These are phyloP conservation scores for Petromus typicus DNA, from an alignment of 2,113 vertebrate species.

Conservation along the genomic window DNA sequence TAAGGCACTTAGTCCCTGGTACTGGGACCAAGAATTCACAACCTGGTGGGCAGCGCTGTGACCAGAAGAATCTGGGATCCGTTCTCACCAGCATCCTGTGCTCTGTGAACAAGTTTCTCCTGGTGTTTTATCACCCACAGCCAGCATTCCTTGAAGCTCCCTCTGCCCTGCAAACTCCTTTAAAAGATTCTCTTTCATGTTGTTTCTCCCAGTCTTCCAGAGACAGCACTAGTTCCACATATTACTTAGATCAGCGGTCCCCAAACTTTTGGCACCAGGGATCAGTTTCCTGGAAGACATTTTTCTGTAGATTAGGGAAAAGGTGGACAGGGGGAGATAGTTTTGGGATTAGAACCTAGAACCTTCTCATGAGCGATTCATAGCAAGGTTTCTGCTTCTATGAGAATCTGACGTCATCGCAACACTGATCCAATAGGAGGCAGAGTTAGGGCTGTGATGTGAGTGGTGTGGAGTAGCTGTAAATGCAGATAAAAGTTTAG, in stretches of 20 bases:
- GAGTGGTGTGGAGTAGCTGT: background rate
- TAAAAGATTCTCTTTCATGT: background rate
- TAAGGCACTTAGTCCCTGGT: background rate
- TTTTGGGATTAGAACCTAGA: background rate
- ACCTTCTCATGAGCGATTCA: background rate
- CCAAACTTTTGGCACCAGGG: background rate
- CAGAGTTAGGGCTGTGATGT: background rate
- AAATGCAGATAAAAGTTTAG: background rate
- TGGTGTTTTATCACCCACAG: background rate
- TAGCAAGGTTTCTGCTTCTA: background rate
- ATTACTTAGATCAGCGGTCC: background rate
- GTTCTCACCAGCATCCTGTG: background rate
- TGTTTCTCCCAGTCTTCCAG: background rate
- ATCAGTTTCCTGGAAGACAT: background rate
- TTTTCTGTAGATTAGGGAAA: background rate
- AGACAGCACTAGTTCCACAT: background rate
- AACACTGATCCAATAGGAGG: background rate
- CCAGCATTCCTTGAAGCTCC: no score
- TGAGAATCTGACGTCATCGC: background rate
- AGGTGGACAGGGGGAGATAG: background rate
- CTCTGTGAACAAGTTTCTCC: background rate
- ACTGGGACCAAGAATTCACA: background rate
- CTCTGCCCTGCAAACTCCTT: background rate
- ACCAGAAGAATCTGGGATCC: no score
- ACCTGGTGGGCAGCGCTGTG: no score